These are phyloP conservation scores for Echinops telfairi DNA, from an alignment of 2,113 vertebrate species.

Conservation along the genomic window DNA sequence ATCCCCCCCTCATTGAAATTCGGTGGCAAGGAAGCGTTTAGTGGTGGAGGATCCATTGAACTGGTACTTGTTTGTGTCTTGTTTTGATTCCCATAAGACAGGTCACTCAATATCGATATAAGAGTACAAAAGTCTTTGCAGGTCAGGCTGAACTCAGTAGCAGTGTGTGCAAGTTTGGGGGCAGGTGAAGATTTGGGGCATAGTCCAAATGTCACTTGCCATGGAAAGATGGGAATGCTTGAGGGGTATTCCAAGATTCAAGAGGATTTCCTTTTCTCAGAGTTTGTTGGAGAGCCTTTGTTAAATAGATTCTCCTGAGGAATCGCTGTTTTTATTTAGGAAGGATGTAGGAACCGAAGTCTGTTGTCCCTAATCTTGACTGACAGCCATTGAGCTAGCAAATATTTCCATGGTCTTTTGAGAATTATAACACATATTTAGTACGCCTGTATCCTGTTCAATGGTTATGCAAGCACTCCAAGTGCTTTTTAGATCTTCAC, in stretches of 20 bases:
- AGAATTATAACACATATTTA: conserved; percentile 65
- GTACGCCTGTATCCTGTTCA: conserved; percentile 52
- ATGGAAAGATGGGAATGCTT: background rate
- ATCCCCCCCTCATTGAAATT: background rate
- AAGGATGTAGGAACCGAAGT: conserved; percentile 47
- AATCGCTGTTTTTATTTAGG: conserved; percentile 62
- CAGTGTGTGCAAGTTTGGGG: background rate
- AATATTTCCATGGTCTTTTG: conserved; percentile 73
- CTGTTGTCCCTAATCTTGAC: conserved; percentile 73
- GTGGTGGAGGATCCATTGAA: background rate
- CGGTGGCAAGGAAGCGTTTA: background rate
- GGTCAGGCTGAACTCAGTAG: background rate
- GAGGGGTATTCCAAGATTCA: fast-evolving
- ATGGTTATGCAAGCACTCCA: conserved; percentile 34
- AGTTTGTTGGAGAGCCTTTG: background rate
- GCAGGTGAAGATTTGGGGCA: background rate
- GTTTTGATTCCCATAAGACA: background rate
- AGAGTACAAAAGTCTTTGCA: background rate
- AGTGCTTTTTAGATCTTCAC: conserved; percentile 54
- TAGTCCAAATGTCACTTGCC: background rate
- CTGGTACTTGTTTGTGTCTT: background rate
- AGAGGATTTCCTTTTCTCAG: background rate
- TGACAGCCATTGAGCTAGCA: conserved; percentile 69
- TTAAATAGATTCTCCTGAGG: conserved; percentile 4
- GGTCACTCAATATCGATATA: background rate